A percentile compares a stretch with the other conserved stretches of the same genome.
Evolutionary conservation across 2,888 invertebrate species (phyloP).

Genomic region (Neuroscelio doddi): DNA sequence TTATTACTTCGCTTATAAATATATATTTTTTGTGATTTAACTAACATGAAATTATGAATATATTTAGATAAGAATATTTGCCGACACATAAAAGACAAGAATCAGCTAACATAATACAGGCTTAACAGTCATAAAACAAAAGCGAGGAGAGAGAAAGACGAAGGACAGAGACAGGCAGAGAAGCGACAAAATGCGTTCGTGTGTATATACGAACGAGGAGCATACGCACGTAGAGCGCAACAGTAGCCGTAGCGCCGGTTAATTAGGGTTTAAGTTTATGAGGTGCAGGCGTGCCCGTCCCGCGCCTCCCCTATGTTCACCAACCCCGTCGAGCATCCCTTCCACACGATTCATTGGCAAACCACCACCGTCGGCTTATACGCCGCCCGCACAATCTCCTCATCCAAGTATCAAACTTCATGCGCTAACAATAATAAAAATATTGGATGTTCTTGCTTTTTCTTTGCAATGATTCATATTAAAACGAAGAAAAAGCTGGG

Average conservation of each 20-base stretch:
- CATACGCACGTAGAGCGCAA: slow-evolving; percentile 69
- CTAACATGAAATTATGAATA: no score
- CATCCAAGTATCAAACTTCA: slow-evolving; percentile 61
- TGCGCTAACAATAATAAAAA: slow-evolving; percentile 62
- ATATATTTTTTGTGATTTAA: no score
- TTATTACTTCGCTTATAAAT: slow-evolving; percentile 1
- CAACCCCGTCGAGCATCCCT: slow-evolving; percentile 56
- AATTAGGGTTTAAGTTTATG: slow-evolving; percentile 73
- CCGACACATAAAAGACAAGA: slow-evolving; percentile 29
- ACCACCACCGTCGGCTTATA: slow-evolving; percentile 51
- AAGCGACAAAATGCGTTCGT: slow-evolving; percentile 64
- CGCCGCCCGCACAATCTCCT: slow-evolving; percentile 8
- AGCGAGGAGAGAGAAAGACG: slow-evolving; percentile 24
- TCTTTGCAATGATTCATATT: no score
- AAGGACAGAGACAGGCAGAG: slow-evolving; percentile 47
- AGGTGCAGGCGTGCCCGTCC: slow-evolving; percentile 71
- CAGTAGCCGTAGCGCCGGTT: slow-evolving; percentile 72
- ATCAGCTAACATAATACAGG: slow-evolving; percentile 34
- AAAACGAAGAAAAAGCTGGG: background rate
- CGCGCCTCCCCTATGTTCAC: slow-evolving; percentile 51
- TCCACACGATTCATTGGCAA: slow-evolving; percentile 51
- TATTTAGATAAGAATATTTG: no score
- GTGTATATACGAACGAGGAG: slow-evolving; percentile 62
- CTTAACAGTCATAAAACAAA: slow-evolving; percentile 39
- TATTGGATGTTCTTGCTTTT: slow-evolving; percentile 55